Evolutionary conservation across 2,888 invertebrate species (phyloP).

Genomic region (Sthenelais limicola): DNA sequence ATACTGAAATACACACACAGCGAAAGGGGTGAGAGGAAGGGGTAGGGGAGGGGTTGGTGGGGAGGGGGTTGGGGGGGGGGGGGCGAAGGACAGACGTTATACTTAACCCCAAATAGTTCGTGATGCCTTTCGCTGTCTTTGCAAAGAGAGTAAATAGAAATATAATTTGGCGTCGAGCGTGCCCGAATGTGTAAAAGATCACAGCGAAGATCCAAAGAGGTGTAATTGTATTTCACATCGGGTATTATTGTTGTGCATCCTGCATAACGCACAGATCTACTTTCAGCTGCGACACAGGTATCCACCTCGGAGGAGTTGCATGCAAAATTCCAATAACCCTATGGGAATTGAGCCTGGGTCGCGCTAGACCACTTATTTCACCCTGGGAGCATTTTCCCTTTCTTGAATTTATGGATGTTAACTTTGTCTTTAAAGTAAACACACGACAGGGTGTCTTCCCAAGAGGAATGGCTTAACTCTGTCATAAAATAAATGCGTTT

Average conservation of each 20-base stretch:
- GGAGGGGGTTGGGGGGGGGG: background rate
- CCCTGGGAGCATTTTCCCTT: background rate
- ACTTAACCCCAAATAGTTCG: no score
- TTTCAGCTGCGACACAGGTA: background rate
- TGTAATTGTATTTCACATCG: slow-evolving; percentile 13
- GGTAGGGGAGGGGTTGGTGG: background rate
- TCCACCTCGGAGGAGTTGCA: slow-evolving; percentile 1
- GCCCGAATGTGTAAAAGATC: background rate
- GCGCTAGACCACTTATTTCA: background rate
- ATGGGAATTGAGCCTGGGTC: background rate
- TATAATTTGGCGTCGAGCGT: background rate
- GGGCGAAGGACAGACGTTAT: background rate
- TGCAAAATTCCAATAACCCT: slow-evolving; percentile 18
- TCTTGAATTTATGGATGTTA: background rate
- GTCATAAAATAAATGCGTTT: no score
- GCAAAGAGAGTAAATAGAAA: no score
- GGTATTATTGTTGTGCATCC: slow-evolving; percentile 6
- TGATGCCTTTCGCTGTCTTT: no score
- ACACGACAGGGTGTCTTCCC: no score
- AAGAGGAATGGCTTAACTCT: no score
- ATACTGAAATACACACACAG: no score
- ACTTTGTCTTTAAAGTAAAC: no score
- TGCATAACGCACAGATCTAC: background rate
- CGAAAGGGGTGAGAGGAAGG: no score
- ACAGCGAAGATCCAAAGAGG: background rate